Base-by-base conservation (phyloP, 2,113 vertebrate species). In the Mugil cephalus region DNA sequence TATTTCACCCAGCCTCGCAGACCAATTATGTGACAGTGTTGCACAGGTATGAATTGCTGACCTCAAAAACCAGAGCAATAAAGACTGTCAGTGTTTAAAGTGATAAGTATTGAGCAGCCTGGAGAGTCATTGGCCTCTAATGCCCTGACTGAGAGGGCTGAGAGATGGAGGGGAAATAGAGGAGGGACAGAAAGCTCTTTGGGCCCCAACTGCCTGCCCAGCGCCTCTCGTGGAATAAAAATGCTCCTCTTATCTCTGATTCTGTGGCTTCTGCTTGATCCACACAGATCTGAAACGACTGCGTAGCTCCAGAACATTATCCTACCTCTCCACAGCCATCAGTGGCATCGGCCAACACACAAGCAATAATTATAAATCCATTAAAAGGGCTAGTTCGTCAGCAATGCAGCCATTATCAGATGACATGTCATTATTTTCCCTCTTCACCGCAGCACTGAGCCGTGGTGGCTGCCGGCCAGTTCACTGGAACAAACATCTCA, bases 321-420 rank as follows among this genome's bases (percentile, higher is more conserved):
- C 81, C 59, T 66, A 79, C 85, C 69, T 62, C 67, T 75, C 17
- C 52, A 78, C 88, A 76, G 66, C 92, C 87, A 74, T 73, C 80
- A 67, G 19, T 77, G 47, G 65, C 90, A 82, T 82, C 69, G 39
- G 80, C 84, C 74, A 83, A 75, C 59, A 85, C 74, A 72, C 79
- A 83, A 77, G 82, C 85, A 92, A 92, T 89, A 93, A 91, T 92
- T 95, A 93, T 80, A 82, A 83, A 86, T 83, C 82, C 85, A 92
- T 92, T 93, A 91, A 90, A 88, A 89, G 72, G 85, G 40, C 72
- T 59, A 81, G 83, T 87, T 93, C 73, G 76, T 89, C 91, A 80
- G 84, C 79, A 89, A 58, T 60, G 83, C 85, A 68, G 87, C 91
- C 87, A 87, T 93, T 91, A 93, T 88, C 62, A 79, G 89, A 91